Evolutionary conservation across 1,140 invertebrate species (phyloP).

Genomic region (Pseudomyrmex flavicornis): DNA sequence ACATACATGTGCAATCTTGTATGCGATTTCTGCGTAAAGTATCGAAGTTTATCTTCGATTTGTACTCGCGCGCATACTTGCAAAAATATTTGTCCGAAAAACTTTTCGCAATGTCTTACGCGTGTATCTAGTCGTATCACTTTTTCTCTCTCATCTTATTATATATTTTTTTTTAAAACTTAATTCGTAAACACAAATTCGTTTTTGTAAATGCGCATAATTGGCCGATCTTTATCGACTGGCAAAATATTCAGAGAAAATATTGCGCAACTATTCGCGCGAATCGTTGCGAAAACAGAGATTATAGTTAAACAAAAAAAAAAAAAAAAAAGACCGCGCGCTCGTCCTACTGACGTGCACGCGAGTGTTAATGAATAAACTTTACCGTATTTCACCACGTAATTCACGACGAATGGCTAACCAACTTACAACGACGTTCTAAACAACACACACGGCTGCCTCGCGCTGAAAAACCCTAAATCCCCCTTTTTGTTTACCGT

Average conservation of each 20-base stretch:
- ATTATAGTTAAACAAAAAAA: conserved; percentile 26
- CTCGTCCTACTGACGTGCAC: neutral
- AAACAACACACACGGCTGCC: conserved; percentile 49
- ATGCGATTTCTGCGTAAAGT: neutral
- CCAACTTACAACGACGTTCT: conserved; percentile 63
- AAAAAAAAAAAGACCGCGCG: neutral
- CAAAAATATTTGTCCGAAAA: too few species aligned
- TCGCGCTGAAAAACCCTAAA: conserved; percentile 45
- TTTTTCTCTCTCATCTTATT: too few species aligned
- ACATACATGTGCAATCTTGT: neutral
- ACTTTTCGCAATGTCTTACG: too few species aligned
- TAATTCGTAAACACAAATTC: too few species aligned
- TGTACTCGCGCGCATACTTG: too few species aligned
- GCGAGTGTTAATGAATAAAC: conserved; percentile 62
- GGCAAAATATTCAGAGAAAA: too few species aligned
- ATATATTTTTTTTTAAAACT: too few species aligned
- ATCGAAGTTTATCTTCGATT: neutral
- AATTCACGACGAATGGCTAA: conserved; percentile 66
- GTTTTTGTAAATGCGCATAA: too few species aligned
- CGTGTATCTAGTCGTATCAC: too few species aligned
- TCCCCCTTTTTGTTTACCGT: conserved; percentile 61
- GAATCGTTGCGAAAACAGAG: neutral
- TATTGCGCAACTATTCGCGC: conserved; percentile 7
- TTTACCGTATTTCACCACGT: conserved; percentile 55
- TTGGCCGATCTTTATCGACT: too few species aligned